Evolutionary conservation across 2,797 vertebrate genomes (phyloP).

Genomic region (Paramormyrops hopkinsi): DNA sequence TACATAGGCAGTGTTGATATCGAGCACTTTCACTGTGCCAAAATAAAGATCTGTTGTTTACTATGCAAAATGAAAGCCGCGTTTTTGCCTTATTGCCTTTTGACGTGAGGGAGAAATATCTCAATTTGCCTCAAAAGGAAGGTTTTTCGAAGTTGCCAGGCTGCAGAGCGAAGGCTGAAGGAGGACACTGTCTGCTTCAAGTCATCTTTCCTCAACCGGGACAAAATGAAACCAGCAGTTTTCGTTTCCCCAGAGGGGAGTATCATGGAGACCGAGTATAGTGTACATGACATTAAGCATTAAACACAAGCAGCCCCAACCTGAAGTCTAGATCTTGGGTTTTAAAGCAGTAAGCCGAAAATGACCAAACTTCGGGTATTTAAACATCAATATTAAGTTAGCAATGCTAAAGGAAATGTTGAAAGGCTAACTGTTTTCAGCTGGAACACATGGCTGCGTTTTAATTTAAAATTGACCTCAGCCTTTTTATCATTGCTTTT

Average conservation of each 20-base stretch:
- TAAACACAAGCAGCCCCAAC: background rate
- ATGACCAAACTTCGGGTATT: background rate
- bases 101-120: background rate
- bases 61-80: conserved; percentile 29
- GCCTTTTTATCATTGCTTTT: background rate
- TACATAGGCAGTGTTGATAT: conserved; percentile 53
- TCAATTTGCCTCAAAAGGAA: background rate
- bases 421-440: background rate
- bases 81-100: conserved; percentile 26
- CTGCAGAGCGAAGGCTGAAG: background rate
- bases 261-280: background rate
- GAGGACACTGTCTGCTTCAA: background rate
- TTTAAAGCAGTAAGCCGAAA: background rate
- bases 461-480: background rate
- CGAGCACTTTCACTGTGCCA: conserved; percentile 68
- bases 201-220: background rate
- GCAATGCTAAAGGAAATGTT: background rate
- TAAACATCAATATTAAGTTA: background rate
- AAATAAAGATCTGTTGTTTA: conserved; percentile 55
- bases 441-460: background rate
- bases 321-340: background rate
- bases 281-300: background rate
- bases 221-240: background rate
- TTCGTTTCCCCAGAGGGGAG: background rate
- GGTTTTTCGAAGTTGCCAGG: conserved; percentile 20